Percentiles rank a stretch among this genome's conserved stretches.
These are phyloP conservation scores for Cistogaster globosa DNA, from an alignment of 2,888 invertebrate species.

Conservation along the genomic window DNA sequence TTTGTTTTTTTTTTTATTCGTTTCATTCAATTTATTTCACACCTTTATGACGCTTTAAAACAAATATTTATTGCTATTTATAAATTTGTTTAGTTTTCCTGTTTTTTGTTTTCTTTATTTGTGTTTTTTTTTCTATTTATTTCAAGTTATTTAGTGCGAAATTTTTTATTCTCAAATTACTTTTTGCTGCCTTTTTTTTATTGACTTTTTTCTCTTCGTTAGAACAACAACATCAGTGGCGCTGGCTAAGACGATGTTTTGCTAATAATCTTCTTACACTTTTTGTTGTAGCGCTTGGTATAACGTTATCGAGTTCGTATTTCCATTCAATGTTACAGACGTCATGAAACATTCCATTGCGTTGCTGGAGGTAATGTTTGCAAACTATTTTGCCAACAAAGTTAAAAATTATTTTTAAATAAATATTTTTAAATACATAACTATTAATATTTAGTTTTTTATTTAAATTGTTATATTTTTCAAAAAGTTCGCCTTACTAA, in stretches of 20 bases:
- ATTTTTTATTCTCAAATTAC: slow-evolving; percentile 45
- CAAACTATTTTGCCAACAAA: too few species aligned
- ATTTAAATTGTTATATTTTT: too few species aligned
- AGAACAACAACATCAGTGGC: slow-evolving; percentile 14
- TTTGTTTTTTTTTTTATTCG: not conserved
- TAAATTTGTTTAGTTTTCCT: not conserved
- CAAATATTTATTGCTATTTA: not conserved
- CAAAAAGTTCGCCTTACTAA: too few species aligned
- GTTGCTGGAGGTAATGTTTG: too few species aligned
- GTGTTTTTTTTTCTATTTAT: not conserved
- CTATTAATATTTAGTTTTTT: too few species aligned
- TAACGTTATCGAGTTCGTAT: slow-evolving; percentile 2
- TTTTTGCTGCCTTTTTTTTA: slow-evolving; percentile 37
- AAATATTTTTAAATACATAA: too few species aligned
- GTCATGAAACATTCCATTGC: not conserved
- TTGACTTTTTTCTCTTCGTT: slow-evolving; percentile 17
- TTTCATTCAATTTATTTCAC: not conserved
- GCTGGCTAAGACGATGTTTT: not conserved
- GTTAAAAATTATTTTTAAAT: too few species aligned
- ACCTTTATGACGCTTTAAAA: slow-evolving; percentile 7
- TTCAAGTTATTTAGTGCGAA: slow-evolving; percentile 13
- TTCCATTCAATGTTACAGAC: slow-evolving; percentile 4
- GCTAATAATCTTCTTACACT: not conserved
- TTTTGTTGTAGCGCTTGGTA: not conserved
- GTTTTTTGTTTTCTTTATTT: not conserved